phyloP scores from a whole-genome alignment of 2,797 vertebrate genomes.

The Gymnothorax reevesii region DNA sequence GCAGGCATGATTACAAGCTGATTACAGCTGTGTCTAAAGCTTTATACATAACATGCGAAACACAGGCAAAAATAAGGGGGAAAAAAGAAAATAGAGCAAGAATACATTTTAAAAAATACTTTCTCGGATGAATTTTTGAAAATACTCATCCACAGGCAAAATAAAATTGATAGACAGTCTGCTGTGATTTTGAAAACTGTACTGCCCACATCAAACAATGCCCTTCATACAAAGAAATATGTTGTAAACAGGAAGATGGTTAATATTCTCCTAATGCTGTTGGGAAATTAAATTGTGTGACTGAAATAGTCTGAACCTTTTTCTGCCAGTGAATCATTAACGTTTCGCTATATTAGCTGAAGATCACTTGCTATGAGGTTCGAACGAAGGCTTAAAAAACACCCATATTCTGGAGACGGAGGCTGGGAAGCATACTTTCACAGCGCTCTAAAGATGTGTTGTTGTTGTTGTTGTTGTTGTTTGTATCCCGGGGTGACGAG shows the following conservation, averaged over 20 bases:
- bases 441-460: background rate
- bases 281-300: background rate
- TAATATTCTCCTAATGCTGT: background rate
- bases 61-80: background rate
- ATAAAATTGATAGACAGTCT: background rate
- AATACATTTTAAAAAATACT: too few species aligned
- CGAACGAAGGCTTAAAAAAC: background rate
- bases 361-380: background rate
- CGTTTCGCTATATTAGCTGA: background rate
- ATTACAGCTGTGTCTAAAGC: too few species aligned
- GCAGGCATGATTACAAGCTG: background rate
- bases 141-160: background rate
- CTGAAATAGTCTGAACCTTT: background rate
- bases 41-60: too few species aligned
- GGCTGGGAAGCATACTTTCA: slow-evolving; percentile 3
- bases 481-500: slow-evolving; percentile 13
- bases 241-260: background rate
- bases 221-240: background rate
- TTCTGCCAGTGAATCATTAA: background rate
- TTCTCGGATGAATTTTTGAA: background rate
- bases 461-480: slow-evolving; percentile 6
- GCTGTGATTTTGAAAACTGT: background rate
- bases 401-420: background rate
- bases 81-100: background rate
- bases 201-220: background rate